Evolutionary conservation across 2,797 vertebrate species (phyloP).

Genomic region (Arvicola amphibius): DNA sequence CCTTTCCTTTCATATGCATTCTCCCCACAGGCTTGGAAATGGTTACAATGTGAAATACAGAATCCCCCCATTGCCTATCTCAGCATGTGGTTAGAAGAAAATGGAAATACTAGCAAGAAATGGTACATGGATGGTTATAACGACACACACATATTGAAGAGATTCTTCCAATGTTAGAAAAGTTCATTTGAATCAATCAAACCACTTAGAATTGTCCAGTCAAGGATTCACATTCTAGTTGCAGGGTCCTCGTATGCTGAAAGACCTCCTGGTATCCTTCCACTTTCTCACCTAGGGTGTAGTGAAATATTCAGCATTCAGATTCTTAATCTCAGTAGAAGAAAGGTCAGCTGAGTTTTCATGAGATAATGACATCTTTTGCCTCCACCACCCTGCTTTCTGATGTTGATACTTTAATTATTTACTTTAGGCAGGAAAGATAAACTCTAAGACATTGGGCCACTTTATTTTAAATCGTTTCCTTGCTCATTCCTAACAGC

Average conservation of each 20-base stretch:
- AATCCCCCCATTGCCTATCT: neutral
- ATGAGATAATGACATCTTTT: neutral
- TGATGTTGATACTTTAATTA: conserved; percentile 19
- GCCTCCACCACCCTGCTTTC: neutral
- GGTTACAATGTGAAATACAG: neutral
- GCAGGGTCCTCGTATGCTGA: neutral
- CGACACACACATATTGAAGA: neutral
- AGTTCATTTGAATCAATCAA: neutral
- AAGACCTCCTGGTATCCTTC: neutral
- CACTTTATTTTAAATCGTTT: neutral
- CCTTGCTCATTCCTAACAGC: neutral
- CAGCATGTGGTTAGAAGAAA: neutral
- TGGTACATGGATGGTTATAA: neutral
- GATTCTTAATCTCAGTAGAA: conserved; percentile 13
- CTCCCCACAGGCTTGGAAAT: neutral
- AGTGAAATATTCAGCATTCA: neutral
- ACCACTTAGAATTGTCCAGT: neutral
- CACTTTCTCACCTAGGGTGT: neutral
- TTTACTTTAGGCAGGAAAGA: neutral
- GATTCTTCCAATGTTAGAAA: neutral
- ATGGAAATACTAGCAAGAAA: conserved; percentile 4
- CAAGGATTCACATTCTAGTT: neutral
- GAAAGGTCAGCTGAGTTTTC: neutral
- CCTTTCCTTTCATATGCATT: neutral
- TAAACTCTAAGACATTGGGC: neutral